Evolutionary conservation across 1,140 invertebrate species (phyloP), one percentile per base, ranked within the genome.

Genomic region (Himalopsyche phryganea): DNA sequence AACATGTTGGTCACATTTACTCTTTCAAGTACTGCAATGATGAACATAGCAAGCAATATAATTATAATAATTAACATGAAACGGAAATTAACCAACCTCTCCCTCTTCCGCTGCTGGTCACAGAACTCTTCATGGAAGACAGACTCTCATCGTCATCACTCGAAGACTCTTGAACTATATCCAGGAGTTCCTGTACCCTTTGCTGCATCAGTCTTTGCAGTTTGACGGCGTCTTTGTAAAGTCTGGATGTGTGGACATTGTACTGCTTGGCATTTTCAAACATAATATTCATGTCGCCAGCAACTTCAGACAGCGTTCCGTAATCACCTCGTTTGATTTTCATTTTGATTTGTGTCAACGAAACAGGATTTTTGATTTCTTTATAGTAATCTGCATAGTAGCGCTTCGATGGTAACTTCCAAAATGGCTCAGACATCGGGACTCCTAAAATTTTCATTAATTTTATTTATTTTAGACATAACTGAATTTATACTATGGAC

Each of bases 301-400:
- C 90, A 50, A 98, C 84, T 74, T 97, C 92, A 58, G 86, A 89
- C 2, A 98, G 76, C 11, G 88, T 91, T 2, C 84, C 87, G 74
- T 98, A 98, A 61, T 86, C 84, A 15, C 89, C 89, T 68, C 84
- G 86, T 73, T 92, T 88, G 17, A 98, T 84, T 78, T 96, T 96
- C 46, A 90, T 88, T 59, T 89, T 85, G 54, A 99, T 97, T 76
- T 98, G 92, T 50, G 88, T 85, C 60, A 99, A 75, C 0, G 96
- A 96, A 61, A 99, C 88, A 0, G 97, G 96, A 71, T 93, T 91
- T 69, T 93, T 93, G 45, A 99, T 99, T 70, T 95, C 92, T 66
- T 92, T 91, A 75, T 98, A 99, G 71, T 99, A 99, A 78, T 99
- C 97, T 0, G 96, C 92, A 78, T 98, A 98, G 60, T 85, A 87